Evolutionary conservation across 2,797 vertebrate genomes (phyloP).

Genomic region (Enoplosus armatus): DNA sequence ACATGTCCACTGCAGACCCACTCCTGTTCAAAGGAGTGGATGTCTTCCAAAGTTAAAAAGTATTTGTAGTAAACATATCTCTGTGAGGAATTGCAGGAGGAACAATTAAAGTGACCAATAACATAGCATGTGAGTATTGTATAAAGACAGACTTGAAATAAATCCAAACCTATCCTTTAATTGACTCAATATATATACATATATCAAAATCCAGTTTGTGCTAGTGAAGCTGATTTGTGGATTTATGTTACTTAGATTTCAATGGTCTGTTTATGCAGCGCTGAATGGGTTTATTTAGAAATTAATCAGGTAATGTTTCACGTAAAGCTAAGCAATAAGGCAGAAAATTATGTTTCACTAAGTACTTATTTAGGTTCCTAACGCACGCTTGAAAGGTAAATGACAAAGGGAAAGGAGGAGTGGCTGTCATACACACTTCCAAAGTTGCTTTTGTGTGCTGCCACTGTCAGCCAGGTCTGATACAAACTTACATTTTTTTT

Average conservation of each 20-base stretch:
- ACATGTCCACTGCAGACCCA: neutral
- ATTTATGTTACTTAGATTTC: no score
- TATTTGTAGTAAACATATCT: no score
- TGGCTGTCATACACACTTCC: slow-evolving; percentile 13
- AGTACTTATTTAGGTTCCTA: neutral
- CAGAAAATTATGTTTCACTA: neutral
- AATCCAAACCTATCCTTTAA: no score
- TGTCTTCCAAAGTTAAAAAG: no score
- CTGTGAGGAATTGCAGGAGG: no score
- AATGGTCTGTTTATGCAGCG: neutral
- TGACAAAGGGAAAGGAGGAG: neutral
- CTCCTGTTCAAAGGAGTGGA: neutral
- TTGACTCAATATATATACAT: no score
- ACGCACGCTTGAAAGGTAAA: neutral
- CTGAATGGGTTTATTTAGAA: neutral
- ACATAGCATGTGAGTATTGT: no score
- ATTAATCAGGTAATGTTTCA: neutral
- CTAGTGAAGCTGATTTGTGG: no score
- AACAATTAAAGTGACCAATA: no score
- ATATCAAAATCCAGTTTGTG: no score
- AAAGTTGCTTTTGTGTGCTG: slow-evolving; percentile 14
- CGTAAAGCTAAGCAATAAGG: neutral
- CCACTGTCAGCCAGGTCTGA: slow-evolving; percentile 29
- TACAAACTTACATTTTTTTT: slow-evolving; percentile 21
- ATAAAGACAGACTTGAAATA: no score